Conservation (phyloP, 1,140 invertebrate species). For the Drosophila truncata region DNA sequence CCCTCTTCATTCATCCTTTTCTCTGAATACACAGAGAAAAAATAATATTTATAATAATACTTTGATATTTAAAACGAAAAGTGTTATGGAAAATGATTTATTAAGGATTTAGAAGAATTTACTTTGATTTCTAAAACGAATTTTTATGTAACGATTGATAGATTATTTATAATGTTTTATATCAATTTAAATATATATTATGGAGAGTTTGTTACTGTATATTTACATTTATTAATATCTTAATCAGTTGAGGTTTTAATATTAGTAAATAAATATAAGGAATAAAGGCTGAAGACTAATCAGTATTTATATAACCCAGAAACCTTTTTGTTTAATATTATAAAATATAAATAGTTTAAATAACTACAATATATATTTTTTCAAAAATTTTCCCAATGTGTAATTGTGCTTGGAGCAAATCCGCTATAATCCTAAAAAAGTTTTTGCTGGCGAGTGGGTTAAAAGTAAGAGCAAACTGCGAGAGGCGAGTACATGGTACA, state of each 20-base stretch:
- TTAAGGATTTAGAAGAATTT: background rate
- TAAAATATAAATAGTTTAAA: no score
- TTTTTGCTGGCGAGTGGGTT: constrained; percentile 60
- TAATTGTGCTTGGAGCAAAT: constrained; percentile 38
- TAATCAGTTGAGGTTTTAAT: no score
- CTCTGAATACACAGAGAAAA: background rate
- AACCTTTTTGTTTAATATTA: background rate
- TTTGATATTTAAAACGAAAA: background rate
- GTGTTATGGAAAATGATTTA: background rate
- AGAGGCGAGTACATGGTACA: constrained; percentile 48
- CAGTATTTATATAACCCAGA: no score
- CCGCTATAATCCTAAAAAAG: constrained; percentile 69
- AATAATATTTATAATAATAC: no score
- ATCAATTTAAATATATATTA: no score
- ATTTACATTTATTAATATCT: background rate
- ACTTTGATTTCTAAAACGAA: background rate
- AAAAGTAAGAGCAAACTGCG: constrained; percentile 69
- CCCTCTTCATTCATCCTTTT: background rate
- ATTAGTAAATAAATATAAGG: background rate
- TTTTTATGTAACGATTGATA: background rate
- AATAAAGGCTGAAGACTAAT: background rate
- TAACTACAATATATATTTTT: no score
- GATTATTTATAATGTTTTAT: no score
- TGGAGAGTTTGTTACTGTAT: background rate
- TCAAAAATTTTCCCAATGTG: background rate